Percentiles rank a stretch among this genome's conserved stretches.
Evolutionary conservation across 2,888 invertebrate species (phyloP).

Genomic region (Lithophane socia): DNA sequence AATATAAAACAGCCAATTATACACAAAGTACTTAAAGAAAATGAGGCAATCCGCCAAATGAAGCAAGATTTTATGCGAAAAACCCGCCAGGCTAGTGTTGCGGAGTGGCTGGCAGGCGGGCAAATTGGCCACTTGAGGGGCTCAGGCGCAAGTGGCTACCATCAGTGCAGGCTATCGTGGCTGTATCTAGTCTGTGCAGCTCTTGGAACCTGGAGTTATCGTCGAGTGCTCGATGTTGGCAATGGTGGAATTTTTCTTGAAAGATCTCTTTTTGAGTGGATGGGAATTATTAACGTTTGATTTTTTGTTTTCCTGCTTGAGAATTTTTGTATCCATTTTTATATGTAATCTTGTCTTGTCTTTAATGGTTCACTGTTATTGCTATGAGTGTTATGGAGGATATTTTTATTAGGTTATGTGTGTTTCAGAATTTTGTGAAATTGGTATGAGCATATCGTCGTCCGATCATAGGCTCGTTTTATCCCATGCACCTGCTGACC

Average conservation of each 20-base stretch:
- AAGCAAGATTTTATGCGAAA: slow-evolving; percentile 47
- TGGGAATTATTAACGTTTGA: not conserved
- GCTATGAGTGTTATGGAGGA: no score
- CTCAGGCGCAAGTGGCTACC: slow-evolving; percentile 52
- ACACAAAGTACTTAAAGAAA: slow-evolving; percentile 28
- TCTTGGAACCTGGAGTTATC: slow-evolving; percentile 32
- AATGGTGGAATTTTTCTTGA: slow-evolving; percentile 26
- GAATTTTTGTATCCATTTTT: not conserved
- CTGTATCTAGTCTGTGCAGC: slow-evolving; percentile 45
- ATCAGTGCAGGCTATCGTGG: slow-evolving; percentile 43
- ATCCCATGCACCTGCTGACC: not conserved
- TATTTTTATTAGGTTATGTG: not conserved
- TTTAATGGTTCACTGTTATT: not conserved
- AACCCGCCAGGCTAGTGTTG: slow-evolving; percentile 21
- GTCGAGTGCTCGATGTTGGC: slow-evolving; percentile 40
- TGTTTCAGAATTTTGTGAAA: not conserved
- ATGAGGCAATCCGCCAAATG: slow-evolving; percentile 40
- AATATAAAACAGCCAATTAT: slow-evolving; percentile 37
- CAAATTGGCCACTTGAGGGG: slow-evolving; percentile 69
- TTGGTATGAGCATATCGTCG: not conserved
- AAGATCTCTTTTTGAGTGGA: slow-evolving; percentile 9
- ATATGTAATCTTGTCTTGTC: not conserved
- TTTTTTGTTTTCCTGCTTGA: slow-evolving; percentile 4
- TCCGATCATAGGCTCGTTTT: not conserved
- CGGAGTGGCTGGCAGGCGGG: slow-evolving; percentile 42